Percentiles rank a stretch among this genome's conserved stretches.
Conservation (phyloP, 2,113 vertebrate species). For the Microcebus murinus region DNA sequence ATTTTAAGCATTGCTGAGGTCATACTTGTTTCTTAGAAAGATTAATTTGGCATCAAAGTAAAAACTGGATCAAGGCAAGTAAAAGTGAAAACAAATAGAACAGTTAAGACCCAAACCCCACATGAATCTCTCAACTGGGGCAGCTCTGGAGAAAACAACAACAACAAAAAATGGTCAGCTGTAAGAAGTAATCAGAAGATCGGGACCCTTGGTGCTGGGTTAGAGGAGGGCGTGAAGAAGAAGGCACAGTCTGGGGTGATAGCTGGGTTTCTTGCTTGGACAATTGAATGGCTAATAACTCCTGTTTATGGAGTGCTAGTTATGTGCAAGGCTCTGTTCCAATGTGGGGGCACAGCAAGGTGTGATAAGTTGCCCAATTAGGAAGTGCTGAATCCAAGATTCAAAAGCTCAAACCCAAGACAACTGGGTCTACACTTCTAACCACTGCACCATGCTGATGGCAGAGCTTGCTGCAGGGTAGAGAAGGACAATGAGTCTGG, state of each 20-base stretch:
- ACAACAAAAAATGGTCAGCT: neutral
- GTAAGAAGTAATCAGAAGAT: constrained; percentile 5
- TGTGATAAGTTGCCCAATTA: neutral
- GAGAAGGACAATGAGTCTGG: neutral
- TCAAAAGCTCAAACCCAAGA: neutral
- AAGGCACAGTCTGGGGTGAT: neutral
- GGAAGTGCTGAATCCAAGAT: neutral
- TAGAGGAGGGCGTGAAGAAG: neutral
- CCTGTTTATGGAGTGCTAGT: neutral
- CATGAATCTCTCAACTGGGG: neutral
- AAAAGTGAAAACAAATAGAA: constrained; percentile 54
- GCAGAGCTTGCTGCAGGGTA: neutral
- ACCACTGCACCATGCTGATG: neutral
- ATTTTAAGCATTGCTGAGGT: constrained; percentile 20
- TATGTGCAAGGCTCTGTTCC: neutral
- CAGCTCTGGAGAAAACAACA: neutral
- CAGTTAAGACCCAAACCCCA: constrained; percentile 44
- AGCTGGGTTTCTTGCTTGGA: neutral
- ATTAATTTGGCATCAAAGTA: constrained; percentile 45
- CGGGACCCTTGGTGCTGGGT: neutral
- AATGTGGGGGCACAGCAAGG: neutral
- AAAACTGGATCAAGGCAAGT: constrained; percentile 60
- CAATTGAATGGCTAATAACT: neutral
- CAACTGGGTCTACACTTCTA: neutral
- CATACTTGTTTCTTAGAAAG: constrained; percentile 60